phyloP scores from a whole-genome alignment of 2,797 vertebrate genomes.

The Diplodus sargus region DNA sequence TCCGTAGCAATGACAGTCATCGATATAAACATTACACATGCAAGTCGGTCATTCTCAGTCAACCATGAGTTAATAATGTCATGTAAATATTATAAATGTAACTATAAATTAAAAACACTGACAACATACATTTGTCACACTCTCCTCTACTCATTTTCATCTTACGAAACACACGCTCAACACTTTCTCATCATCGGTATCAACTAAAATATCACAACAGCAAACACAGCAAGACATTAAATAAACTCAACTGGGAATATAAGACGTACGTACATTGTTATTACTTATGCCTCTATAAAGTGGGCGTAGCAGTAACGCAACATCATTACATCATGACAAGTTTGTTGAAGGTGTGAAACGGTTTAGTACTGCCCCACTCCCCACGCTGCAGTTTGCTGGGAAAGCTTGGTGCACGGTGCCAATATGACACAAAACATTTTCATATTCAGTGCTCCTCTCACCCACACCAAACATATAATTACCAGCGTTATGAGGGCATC shows the following conservation, averaged over 20 bases:
- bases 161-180: neutral
- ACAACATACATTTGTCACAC: neutral
- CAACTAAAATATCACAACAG: slow-evolving; percentile 1
- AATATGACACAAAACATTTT: slow-evolving; percentile 51
- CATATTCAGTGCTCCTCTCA: neutral
- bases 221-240: neutral
- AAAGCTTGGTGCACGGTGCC: slow-evolving; percentile 34
- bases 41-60: neutral
- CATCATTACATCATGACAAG: neutral
- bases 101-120: slow-evolving; percentile 11
- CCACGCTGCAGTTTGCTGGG: neutral
- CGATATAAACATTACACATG: neutral
- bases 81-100: neutral
- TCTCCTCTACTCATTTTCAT: neutral
- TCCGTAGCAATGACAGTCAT: neutral
- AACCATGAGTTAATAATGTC: neutral
- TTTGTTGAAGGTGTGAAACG: neutral
- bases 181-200: neutral
- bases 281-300: neutral
- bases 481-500: neutral
- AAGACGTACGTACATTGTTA: neutral
- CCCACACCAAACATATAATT: neutral
- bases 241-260: neutral
- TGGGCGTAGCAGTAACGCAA: neutral
- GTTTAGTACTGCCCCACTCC: neutral